A percentile compares a stretch with the other conserved stretches of the same genome.
These are phyloP conservation scores for Bellardia pandia DNA, from an alignment of 2,888 invertebrate species.

Conservation along the genomic window DNA sequence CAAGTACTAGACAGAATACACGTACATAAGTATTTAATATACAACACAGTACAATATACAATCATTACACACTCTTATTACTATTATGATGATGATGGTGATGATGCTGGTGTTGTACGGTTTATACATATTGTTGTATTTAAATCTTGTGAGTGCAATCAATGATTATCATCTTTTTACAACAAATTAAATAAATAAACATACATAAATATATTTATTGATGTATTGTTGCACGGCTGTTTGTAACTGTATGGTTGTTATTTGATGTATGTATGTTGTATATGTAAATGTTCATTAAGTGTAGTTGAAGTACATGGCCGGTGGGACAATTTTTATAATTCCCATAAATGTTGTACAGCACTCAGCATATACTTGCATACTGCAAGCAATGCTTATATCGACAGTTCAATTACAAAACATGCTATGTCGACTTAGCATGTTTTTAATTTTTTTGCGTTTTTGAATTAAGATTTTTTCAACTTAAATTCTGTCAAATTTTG, in stretches of 20 bases:
- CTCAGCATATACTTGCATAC: not conserved
- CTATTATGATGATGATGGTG: not conserved
- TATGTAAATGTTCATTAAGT: conserved; percentile 31
- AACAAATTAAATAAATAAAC: conserved; percentile 65
- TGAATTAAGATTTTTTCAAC: no score
- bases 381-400: not conserved
- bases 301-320: conserved; percentile 39
- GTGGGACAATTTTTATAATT: conserved; percentile 21
- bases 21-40: not conserved
- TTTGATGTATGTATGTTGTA: conserved; percentile 25
- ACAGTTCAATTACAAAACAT: no score
- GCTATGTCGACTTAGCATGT: no score
- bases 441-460: no score
- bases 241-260: not conserved
- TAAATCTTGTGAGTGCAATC: conserved; percentile 66
- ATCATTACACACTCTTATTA: no score
- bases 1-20: not conserved
- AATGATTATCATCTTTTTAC: conserved; percentile 64
- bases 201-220: conserved; percentile 36
- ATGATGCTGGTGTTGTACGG: not conserved
- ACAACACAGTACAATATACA: not conserved
- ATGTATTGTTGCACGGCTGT: not conserved
- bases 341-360: conserved; percentile 26
- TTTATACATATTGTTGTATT: conserved; percentile 54
- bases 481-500: no score